These are phyloP conservation scores for Crepidodera aurea DNA, from an alignment of 2,888 invertebrate species.

Conservation along the genomic window DNA sequence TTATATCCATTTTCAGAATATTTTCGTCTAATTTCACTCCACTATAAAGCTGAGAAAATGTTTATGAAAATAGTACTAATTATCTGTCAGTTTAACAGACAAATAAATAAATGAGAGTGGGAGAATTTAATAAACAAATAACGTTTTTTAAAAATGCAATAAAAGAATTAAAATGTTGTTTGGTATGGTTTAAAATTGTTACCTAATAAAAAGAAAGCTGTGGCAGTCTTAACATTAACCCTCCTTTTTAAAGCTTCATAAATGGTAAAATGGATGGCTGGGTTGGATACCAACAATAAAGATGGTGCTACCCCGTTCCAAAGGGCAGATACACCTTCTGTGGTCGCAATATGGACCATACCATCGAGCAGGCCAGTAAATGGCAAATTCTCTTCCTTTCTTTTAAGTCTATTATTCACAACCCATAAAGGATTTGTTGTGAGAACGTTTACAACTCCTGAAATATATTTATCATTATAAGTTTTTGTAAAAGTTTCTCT, in stretches of 20 bases:
- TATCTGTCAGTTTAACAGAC: too few relatives aligned
- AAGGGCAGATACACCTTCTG: constrained; percentile 77
- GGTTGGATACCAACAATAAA: constrained; percentile 85
- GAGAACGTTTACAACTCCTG: constrained; percentile 85
- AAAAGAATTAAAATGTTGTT: too few relatives aligned
- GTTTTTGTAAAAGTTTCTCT: not conserved
- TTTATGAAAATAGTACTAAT: too few relatives aligned
- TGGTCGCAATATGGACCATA: constrained; percentile 71
- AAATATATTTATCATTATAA: constrained; percentile 57
- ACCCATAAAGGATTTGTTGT: constrained; percentile 92
- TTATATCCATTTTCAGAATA: too few relatives aligned
- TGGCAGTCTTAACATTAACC: constrained; percentile 65
- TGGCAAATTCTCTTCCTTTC: constrained; percentile 55
- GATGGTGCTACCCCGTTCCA: constrained; percentile 89
- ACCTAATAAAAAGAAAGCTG: constrained; percentile 70
- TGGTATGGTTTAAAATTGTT: too few relatives aligned
- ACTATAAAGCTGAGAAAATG: too few relatives aligned
- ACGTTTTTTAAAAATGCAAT: too few relatives aligned
- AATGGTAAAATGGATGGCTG: constrained; percentile 91
- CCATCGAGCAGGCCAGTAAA: constrained; percentile 69
- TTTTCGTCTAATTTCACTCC: too few relatives aligned
- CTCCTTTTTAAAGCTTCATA: constrained; percentile 86
- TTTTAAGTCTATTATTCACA: constrained; percentile 87
- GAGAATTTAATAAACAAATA: too few relatives aligned
- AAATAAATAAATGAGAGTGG: too few relatives aligned